These are phyloP conservation scores for Lamproptera curius DNA, from an alignment of 2,888 invertebrate species.

Conservation along the genomic window DNA sequence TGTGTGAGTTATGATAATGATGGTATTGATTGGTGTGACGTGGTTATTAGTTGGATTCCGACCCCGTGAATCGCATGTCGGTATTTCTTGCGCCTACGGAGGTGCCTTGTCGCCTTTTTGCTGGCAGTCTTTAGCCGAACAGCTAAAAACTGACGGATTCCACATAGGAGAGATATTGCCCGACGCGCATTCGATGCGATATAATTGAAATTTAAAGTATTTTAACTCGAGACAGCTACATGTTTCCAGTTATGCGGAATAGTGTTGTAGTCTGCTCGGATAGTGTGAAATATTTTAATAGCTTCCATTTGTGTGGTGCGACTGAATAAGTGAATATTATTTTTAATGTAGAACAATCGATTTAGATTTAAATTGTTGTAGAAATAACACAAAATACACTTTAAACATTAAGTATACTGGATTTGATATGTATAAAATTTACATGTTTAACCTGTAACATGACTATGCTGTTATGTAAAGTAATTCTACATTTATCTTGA, in stretches of 20 bases:
- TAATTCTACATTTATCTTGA: no score
- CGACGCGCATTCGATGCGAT: neutral
- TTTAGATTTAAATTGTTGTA: no score
- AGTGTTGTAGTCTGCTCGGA: no score
- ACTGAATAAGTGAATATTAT: no score
- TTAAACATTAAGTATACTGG: no score
- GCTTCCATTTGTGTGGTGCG: no score
- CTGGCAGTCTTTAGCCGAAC: constrained; percentile 1
- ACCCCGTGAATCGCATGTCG: constrained; percentile 2
- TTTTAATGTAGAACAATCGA: no score
- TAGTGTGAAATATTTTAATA: no score
- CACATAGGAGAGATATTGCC: neutral
- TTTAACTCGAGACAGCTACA: neutral
- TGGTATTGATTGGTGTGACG: constrained; percentile 17
- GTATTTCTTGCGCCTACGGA: constrained; percentile 10
- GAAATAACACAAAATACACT: no score
- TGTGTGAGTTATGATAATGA: constrained; percentile 17
- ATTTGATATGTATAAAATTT: no score
- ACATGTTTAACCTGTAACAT: no score
- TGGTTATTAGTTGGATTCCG: constrained; percentile 22
- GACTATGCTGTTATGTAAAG: no score
- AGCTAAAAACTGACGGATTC: constrained; percentile 7
- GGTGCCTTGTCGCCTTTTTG: neutral
- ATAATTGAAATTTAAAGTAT: neutral
- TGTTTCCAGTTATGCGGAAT: neutral